A percentile compares a stretch with the other conserved stretches of the same genome.
These are phyloP conservation scores for Neocrepidodera transversa DNA, from an alignment of 2,888 invertebrate species.

Conservation along the genomic window DNA sequence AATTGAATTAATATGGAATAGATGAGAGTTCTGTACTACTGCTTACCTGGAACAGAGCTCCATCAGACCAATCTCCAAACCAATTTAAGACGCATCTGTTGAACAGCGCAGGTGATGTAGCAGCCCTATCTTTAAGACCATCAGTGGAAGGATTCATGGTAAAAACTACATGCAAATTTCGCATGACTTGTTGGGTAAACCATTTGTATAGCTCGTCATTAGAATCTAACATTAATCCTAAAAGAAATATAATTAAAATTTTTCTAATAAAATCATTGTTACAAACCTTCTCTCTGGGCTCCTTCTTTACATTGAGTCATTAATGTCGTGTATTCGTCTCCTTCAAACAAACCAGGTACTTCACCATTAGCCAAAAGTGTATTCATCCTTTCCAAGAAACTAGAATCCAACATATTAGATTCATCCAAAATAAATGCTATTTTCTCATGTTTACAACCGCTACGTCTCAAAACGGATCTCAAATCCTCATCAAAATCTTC, in stretches of 20 bases:
- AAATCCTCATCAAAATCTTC: constrained; percentile 99
- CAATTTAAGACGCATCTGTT: constrained; percentile 99
- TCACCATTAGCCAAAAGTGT: constrained; percentile 98
- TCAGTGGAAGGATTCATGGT: constrained; percentile 99
- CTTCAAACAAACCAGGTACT: constrained; percentile 92
- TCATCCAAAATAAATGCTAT: constrained; percentile 99
- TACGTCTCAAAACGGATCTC: constrained; percentile 83
- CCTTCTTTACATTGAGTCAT: constrained; percentile 99
- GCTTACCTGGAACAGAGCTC: constrained; percentile 84
- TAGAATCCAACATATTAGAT: constrained; percentile 97
- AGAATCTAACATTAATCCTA: constrained; percentile 93
- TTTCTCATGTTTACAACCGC: constrained; percentile 96
- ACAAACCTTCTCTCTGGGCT: constrained; percentile 85
- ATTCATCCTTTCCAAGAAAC: constrained; percentile 99
- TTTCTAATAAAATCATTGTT: neutral
- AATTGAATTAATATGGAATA: too few relatives aligned
- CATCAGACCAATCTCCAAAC: constrained; percentile 99
- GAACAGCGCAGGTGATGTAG: constrained; percentile 98
- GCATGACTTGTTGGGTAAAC: constrained; percentile 99
- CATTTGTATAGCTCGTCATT: constrained; percentile 99
- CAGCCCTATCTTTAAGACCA: constrained; percentile 96
- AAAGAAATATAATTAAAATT: constrained; percentile 17
- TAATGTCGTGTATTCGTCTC: constrained; percentile 97
- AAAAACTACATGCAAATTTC: constrained; percentile 98
- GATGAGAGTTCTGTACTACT: too few relatives aligned